phyloP scores from a whole-genome alignment of 1,140 invertebrate genomes.

The Hypsibius dujardini region DNA sequence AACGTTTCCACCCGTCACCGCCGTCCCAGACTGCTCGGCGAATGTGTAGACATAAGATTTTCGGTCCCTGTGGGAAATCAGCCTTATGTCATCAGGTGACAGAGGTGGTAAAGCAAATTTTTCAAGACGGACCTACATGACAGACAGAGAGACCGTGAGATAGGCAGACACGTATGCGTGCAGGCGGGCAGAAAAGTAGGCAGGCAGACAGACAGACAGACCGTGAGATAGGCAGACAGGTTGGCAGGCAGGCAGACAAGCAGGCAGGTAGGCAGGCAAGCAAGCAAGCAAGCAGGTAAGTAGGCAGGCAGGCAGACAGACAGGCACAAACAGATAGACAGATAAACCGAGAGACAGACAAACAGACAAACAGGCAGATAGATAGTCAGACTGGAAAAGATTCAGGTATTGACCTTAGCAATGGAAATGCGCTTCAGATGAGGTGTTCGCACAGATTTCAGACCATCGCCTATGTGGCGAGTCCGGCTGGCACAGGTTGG shows the following conservation, averaged over 20 bases:
- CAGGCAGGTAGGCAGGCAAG: too few species aligned
- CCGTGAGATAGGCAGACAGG: too few species aligned
- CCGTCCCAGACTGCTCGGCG: neutral
- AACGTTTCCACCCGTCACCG: neutral
- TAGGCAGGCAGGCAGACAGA: too few species aligned
- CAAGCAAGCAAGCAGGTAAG: too few species aligned
- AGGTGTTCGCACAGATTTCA: neutral
- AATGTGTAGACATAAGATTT: slow-evolving; percentile 1
- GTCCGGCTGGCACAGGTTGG: neutral
- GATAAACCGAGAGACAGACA: too few species aligned
- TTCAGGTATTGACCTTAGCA: neutral
- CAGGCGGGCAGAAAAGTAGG: too few species aligned
- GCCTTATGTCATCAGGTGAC: neutral
- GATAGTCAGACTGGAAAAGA: neutral
- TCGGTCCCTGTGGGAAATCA: neutral
- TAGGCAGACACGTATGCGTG: neutral
- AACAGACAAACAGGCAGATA: too few species aligned
- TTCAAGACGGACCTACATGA: neutral
- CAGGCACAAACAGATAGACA: too few species aligned
- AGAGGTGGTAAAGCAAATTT: neutral
- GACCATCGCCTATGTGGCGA: neutral
- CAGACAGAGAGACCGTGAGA: neutral
- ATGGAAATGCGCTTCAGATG: slow-evolving; percentile 12
- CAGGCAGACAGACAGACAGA: too few species aligned
- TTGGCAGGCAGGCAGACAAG: too few species aligned